Percentiles rank a stretch among this genome's conserved stretches.
Conservation (phyloP, 2,113 vertebrate species). For the Chlamydotis undulata region DNA sequence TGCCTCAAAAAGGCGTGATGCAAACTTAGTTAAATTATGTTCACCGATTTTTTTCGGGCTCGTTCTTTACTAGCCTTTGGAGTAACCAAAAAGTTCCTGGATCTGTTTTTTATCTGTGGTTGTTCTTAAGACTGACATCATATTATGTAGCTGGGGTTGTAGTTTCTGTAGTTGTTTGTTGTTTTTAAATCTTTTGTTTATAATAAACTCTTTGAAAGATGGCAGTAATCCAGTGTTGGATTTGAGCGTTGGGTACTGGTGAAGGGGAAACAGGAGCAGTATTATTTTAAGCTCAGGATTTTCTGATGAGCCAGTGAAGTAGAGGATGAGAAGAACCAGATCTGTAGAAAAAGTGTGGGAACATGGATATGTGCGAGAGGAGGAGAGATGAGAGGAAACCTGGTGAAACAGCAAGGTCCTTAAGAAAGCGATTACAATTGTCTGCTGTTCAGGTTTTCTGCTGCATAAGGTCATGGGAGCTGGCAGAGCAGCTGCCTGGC, state of each 20-base stretch:
- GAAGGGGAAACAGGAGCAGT: background rate
- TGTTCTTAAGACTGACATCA: background rate
- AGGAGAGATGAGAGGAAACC: background rate
- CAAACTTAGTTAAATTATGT: background rate
- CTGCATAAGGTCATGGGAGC: background rate
- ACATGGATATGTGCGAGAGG: background rate
- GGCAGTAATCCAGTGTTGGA: background rate
- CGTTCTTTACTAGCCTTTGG: background rate
- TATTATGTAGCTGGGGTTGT: background rate
- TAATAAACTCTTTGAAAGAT: background rate
- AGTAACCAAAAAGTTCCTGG: background rate
- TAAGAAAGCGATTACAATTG: background rate
- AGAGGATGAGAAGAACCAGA: background rate
- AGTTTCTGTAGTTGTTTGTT: background rate
- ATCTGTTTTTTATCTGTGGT: background rate
- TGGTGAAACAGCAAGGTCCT: background rate
- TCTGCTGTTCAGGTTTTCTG: background rate
- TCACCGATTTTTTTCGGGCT: background rate
- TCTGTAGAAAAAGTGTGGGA: background rate
- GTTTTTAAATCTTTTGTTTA: background rate
- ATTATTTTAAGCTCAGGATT: background rate
- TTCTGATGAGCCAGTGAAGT: background rate
- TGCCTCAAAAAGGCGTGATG: background rate
- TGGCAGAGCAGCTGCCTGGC: background rate
- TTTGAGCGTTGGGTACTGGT: background rate